Percentiles rank a stretch among this genome's conserved stretches.
Conservation (phyloP, 2,797 vertebrate genomes). For the Champsocephalus esox region DNA sequence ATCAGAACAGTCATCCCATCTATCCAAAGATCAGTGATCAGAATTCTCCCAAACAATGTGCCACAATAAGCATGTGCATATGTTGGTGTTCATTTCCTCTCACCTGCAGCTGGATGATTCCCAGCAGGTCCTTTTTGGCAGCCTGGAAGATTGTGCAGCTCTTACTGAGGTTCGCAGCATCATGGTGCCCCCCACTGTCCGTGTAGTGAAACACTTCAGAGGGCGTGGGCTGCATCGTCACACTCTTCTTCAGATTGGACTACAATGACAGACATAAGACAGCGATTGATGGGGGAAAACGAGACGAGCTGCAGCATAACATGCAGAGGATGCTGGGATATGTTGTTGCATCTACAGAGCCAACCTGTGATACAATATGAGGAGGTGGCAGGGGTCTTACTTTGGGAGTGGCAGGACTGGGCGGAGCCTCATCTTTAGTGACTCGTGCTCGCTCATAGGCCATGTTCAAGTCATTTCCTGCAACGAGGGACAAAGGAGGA, state of each 20-base stretch:
- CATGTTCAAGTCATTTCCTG: constrained; percentile 87
- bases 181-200: constrained; percentile 76
- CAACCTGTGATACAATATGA: not conserved
- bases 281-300: not conserved
- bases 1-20: not conserved
- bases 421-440: constrained; percentile 80
- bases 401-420: constrained; percentile 82
- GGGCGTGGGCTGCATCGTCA: constrained; percentile 88
- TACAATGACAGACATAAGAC: constrained; percentile 39
- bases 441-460: constrained; percentile 88
- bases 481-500: constrained; percentile 44
- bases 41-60: not conserved
- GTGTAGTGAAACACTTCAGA: constrained; percentile 88
- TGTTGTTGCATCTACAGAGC: not conserved
- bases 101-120: constrained; percentile 92
- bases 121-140: constrained; percentile 92
- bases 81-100: constrained; percentile 54
- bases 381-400: constrained; percentile 67
- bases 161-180: constrained; percentile 81
- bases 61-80: not conserved
- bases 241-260: constrained; percentile 88
- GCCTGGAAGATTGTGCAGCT: constrained; percentile 88
- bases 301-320: not conserved
- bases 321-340: constrained; percentile 17
- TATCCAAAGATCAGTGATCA: not conserved